Base-by-base conservation (phyloP, 2,888 invertebrate genomes). In the Branchellion lobata region DNA sequence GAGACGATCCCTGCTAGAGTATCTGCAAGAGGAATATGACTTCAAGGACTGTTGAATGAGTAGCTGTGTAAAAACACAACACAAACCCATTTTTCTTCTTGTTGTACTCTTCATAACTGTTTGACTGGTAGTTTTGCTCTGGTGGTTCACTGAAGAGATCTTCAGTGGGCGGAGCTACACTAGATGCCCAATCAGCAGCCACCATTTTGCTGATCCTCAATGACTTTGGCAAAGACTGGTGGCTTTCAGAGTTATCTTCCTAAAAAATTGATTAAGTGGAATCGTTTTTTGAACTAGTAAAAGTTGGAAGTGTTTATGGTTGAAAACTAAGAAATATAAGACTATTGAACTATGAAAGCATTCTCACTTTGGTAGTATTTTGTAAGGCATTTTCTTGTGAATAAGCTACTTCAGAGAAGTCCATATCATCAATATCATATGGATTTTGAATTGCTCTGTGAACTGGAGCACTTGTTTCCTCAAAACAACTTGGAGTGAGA, bases 191-290 rank as follows among this genome's bases (percentile, higher is more conserved):
- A 57, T 57, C 61, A 57, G 24, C 61, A 18, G 61, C 61, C 61
- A 57, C 61, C 61, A 57, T 57, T n/a, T n/a, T 57, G 61, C 61
- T 57, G 61, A 57, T 57, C 24, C 61, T 57, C 61, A 57, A 24
- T 8, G 61, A 57, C 24, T 57, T 57, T 5, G 61, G n/a, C 61
- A 57, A 24, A 14, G 61, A 57, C 3, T 8, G n/a, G 14, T n/a
- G 3, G 24, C 24, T 24, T 24, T 24, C 61, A 57, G 3, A 14
- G 3, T 24, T 57, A 14, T 57, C 24, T 18, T 8, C 3, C 61
- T 57, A 47, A 14, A 18, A 18, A 47, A 47, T 47, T 8, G n/a
- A n/a, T n/a, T n/a, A n/a, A n/a, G n/a, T n/a, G n/a, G n/a, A n/a
- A n/a, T n/a, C n/a, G n/a, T n/a, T n/a, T n/a, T n/a, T n/a, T n/a